These are phyloP conservation scores for Corythaixoides concolor DNA, from an alignment of 2,113 vertebrate species.

Conservation along the genomic window DNA sequence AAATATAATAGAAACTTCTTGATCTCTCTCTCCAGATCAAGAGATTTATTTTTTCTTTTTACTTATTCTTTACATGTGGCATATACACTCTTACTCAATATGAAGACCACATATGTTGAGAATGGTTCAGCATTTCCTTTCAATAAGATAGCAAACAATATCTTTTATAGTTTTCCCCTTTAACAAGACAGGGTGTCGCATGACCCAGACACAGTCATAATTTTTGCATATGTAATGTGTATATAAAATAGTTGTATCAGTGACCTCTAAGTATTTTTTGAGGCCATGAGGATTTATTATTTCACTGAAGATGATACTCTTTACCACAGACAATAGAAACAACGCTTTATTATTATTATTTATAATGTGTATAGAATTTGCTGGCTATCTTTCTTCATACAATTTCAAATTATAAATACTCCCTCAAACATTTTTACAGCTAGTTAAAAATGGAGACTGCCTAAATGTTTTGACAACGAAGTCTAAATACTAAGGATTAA, in stretches of 20 bases:
- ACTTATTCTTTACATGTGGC: background rate
- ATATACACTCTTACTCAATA: background rate
- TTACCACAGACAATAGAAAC: background rate
- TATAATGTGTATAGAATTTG: background rate
- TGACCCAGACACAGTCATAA: background rate
- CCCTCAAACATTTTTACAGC: background rate
- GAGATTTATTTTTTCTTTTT: no score
- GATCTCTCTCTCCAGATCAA: background rate
- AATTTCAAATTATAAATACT: background rate
- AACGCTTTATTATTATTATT: background rate
- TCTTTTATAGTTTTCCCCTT: background rate
- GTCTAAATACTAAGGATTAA: background rate
- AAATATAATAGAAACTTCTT: background rate
- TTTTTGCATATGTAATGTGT: background rate
- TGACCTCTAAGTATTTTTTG: background rate
- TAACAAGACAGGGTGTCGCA: background rate
- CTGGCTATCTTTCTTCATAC: background rate
- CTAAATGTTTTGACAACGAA: slow-evolving; percentile 14
- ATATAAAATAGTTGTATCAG: background rate
- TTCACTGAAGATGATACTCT: background rate
- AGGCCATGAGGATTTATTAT: background rate
- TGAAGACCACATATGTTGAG: background rate
- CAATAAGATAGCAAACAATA: background rate
- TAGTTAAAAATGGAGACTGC: background rate
- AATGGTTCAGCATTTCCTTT: background rate